phyloP scores from a whole-genome alignment of 2,888 invertebrate genomes.

The Balanococcus diminutus region DNA sequence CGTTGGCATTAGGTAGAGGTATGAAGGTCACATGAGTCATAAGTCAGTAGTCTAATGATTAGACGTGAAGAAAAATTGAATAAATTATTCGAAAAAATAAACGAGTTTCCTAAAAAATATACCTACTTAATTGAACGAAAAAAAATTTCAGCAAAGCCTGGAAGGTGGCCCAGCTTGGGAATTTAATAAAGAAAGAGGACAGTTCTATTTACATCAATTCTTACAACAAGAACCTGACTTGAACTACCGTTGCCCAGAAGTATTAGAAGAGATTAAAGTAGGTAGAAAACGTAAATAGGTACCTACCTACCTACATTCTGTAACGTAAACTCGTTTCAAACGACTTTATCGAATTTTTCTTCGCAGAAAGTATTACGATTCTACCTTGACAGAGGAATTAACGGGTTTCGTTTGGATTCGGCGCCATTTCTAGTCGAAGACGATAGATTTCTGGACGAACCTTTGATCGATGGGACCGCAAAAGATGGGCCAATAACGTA shows the following conservation, averaged over 20 bases:
- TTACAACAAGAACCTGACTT: conserved; percentile 70
- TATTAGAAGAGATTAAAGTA: conserved; percentile 59
- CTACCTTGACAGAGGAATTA: conserved; percentile 55
- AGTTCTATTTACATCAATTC: conserved; percentile 75
- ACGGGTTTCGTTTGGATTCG: conserved; percentile 54
- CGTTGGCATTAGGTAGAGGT: no score
- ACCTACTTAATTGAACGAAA: no score
- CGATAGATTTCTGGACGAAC: conserved; percentile 65
- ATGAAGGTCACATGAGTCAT: no score
- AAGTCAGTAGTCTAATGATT: no score
- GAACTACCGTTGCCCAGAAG: conserved; percentile 69
- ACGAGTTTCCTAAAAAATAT: no score
- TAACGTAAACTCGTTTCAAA: no score
- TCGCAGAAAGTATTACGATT: conserved; percentile 41
- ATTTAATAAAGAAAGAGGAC: conserved; percentile 68
- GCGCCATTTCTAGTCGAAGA: conserved; percentile 46
- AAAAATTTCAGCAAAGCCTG: no score
- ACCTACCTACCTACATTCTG: no score
- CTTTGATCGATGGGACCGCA: conserved; percentile 60
- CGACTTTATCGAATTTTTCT: conserved; percentile 52
- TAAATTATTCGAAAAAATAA: no score
- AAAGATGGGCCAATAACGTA: conserved; percentile 64
- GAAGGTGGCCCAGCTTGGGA: conserved; percentile 68
- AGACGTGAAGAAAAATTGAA: no score
- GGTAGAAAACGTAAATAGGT: not conserved